Conservation (phyloP, 1,140 invertebrate species). For the Pachypeltis micranthus region DNA sequence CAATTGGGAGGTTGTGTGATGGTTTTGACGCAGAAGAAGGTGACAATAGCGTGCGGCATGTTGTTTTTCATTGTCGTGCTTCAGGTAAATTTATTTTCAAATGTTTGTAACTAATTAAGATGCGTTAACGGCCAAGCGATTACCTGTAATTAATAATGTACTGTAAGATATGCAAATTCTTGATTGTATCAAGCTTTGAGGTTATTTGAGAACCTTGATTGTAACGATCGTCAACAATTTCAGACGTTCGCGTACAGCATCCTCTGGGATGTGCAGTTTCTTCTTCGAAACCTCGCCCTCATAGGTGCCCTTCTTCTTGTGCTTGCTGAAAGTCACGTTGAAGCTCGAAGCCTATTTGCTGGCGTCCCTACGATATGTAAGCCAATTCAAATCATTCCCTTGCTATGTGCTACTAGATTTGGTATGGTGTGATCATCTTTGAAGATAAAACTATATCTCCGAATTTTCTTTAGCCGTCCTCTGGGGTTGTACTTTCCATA, state of each 20-base stretch:
- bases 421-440: no score
- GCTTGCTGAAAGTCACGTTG: constrained; percentile 83
- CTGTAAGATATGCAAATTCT: no score
- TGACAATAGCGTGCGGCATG: constrained; percentile 86
- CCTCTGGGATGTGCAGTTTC: constrained; percentile 94
- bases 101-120: constrained; percentile 13
- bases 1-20: constrained; percentile 92
- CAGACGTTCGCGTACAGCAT: constrained; percentile 97
- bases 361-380: constrained; percentile 86
- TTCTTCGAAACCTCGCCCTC: constrained; percentile 88
- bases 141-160: no score
- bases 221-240: no score
- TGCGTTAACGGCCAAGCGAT: no score
- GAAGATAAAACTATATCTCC: no score
- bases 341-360: constrained; percentile 87
- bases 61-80: constrained; percentile 93
- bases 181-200: no score
- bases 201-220: no score
- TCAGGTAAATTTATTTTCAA: constrained; percentile 68
- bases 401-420: neutral
- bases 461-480: no score
- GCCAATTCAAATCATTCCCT: no score
- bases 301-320: constrained; percentile 90
- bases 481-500: no score
- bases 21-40: constrained; percentile 85